These are phyloP conservation scores for Papilio glaucus DNA, from an alignment of 1,140 invertebrate genomes.

Conservation along the genomic window DNA sequence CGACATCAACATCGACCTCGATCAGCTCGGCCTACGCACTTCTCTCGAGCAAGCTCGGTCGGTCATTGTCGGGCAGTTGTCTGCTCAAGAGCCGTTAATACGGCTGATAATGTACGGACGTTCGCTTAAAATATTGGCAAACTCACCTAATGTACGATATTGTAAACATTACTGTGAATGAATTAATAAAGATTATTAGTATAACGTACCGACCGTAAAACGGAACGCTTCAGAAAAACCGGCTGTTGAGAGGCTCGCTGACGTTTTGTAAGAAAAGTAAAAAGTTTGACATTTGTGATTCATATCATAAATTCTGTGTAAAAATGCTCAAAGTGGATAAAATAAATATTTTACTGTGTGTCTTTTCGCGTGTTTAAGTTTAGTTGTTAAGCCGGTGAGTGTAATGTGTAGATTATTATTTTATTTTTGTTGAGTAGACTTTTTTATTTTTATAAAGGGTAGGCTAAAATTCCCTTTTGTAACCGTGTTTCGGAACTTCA, in stretches of 20 bases:
- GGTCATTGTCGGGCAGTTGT: constrained; percentile 53
- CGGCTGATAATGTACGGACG: constrained; percentile 45
- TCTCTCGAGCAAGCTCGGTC: constrained; percentile 58
- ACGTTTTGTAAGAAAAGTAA: constrained; percentile 64
- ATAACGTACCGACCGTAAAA: constrained; percentile 67
- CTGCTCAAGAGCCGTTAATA: constrained; percentile 29
- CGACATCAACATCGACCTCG: constrained; percentile 72
- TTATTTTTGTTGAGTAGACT: neutral
- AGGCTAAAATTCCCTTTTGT: neutral
- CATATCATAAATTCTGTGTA: constrained; percentile 59
- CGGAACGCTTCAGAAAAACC: constrained; percentile 66
- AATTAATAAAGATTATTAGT: constrained; percentile 50
- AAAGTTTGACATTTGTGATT: constrained; percentile 70
- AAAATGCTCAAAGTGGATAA: constrained; percentile 46
- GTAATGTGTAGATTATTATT: neutral
- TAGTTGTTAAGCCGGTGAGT: constrained; percentile 7
- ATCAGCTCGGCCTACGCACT: constrained; percentile 69
- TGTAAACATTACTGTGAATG: constrained; percentile 51
- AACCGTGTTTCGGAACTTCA: neutral
- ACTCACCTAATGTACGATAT: constrained; percentile 16
- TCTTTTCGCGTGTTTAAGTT: constrained; percentile 35
- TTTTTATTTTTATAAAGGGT: constrained; percentile 13
- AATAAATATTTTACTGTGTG: constrained; percentile 40
- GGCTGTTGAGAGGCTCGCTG: constrained; percentile 53
- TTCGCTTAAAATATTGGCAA: constrained; percentile 30